Percentiles rank a stretch among this genome's conserved stretches.
Evolutionary conservation across 2,113 vertebrate species (phyloP).

Genomic region (Scopus umbretta): DNA sequence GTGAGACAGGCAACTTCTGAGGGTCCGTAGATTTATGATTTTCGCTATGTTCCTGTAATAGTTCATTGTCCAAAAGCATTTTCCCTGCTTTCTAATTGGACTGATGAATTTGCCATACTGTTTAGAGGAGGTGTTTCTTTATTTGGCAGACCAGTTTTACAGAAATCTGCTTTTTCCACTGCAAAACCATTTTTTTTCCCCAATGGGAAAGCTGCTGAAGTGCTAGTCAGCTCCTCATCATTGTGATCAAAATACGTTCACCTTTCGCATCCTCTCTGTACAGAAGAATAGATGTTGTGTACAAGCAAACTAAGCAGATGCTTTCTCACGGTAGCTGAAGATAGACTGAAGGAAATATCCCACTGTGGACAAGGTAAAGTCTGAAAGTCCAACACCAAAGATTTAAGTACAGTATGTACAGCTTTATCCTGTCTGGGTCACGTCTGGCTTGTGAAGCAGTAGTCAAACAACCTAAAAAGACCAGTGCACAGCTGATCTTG

Average conservation of each 20-base stretch:
- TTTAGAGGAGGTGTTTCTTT: not conserved
- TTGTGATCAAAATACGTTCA: not conserved
- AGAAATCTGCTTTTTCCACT: not conserved
- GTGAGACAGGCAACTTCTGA: fast-evolving
- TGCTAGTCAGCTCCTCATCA: not conserved
- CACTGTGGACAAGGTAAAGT: not conserved
- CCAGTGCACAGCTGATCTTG: not conserved
- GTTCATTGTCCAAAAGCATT: not conserved
- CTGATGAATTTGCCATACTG: not conserved
- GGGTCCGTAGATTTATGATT: not conserved
- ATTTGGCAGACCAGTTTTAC: not conserved
- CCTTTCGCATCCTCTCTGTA: not conserved
- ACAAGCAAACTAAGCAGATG: not conserved
- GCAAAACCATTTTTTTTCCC: not conserved
- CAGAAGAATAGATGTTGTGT: not conserved
- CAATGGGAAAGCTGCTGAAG: not conserved
- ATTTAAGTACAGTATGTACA: not conserved
- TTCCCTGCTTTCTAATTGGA: not conserved
- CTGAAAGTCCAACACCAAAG: not conserved
- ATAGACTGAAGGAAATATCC: not conserved
- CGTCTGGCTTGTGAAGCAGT: not conserved
- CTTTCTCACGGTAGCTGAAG: not conserved
- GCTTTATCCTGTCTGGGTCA: not conserved
- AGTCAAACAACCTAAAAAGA: not conserved
- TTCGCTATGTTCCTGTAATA: not conserved